These are phyloP conservation scores for Heliconius congener DNA, from an alignment of 1,140 invertebrate genomes.

Conservation along the genomic window DNA sequence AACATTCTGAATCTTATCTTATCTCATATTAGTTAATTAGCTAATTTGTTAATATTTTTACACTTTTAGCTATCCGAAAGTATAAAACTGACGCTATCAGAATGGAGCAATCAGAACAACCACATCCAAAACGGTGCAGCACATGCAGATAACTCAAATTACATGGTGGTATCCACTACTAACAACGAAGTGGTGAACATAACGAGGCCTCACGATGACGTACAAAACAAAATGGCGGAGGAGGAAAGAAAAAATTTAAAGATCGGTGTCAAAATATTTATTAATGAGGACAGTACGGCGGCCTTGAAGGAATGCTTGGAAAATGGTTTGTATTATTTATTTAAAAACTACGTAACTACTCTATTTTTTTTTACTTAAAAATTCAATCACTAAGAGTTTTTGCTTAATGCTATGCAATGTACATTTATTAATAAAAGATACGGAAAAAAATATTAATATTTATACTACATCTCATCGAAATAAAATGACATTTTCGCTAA, in stretches of 20 bases:
- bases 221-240: conserved; percentile 82
- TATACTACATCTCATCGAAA: too few species aligned
- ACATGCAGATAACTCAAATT: conserved; percentile 52
- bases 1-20: neutral
- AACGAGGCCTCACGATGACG: conserved; percentile 81
- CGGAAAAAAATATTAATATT: too few species aligned
- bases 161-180: conserved; percentile 60
- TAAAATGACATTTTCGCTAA: too few species aligned
- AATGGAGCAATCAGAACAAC: conserved; percentile 72
- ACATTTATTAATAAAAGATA: too few species aligned
- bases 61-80: conserved; percentile 86
- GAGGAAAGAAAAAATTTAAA: conserved; percentile 84
- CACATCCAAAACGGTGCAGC: conserved; percentile 56
- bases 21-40: neutral
- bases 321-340: conserved; percentile 72
- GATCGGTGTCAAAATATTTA: conserved; percentile 85
- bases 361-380: neutral
- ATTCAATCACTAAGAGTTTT: too few species aligned
- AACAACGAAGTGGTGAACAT: conserved; percentile 66
- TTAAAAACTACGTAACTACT: too few species aligned
- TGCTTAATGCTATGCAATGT: too few species aligned
- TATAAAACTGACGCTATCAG: conserved; percentile 84
- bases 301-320: conserved; percentile 82
- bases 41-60: conserved; percentile 5
- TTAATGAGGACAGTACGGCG: conserved; percentile 82